These are phyloP conservation scores for Diarsia rubi DNA, from an alignment of 2,888 invertebrate species.

Conservation along the genomic window DNA sequence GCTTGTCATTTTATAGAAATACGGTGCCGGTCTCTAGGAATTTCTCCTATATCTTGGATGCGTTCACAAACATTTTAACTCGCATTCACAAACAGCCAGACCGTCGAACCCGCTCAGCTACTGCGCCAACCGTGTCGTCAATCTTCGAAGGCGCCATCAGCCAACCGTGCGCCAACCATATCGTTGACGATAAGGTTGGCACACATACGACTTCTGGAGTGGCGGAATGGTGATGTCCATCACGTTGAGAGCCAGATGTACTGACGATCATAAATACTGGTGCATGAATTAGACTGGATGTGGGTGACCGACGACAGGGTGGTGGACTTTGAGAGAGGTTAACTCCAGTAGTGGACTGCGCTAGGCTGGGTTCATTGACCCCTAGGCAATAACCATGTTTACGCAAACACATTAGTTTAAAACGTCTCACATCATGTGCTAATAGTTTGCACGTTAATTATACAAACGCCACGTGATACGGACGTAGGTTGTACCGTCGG, in stretches of 20 bases:
- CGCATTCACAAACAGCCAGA: not conserved
- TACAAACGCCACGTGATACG: constrained; percentile 10
- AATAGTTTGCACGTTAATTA: constrained; percentile 25
- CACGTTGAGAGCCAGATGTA: no score
- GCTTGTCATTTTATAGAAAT: not conserved
- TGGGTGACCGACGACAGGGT: not conserved
- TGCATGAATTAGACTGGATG: not conserved
- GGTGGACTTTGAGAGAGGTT: not conserved
- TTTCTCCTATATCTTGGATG: not conserved
- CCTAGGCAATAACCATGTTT: not conserved
- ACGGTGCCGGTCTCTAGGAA: not conserved
- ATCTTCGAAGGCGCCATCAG: no score
- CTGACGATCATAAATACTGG: not conserved
- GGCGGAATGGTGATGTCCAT: no score
- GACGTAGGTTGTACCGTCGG: constrained; percentile 26
- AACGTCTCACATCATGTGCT: constrained; percentile 11
- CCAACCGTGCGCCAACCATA: no score
- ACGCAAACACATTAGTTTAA: constrained; percentile 14
- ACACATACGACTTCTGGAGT: no score
- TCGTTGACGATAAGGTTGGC: no score
- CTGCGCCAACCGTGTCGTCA: not conserved
- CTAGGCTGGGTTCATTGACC: constrained; percentile 3
- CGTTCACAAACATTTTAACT: not conserved
- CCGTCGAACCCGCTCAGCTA: not conserved
- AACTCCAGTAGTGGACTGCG: not conserved